Conservation (phyloP, 2,797 vertebrate species). For the Carapus acus region DNA sequence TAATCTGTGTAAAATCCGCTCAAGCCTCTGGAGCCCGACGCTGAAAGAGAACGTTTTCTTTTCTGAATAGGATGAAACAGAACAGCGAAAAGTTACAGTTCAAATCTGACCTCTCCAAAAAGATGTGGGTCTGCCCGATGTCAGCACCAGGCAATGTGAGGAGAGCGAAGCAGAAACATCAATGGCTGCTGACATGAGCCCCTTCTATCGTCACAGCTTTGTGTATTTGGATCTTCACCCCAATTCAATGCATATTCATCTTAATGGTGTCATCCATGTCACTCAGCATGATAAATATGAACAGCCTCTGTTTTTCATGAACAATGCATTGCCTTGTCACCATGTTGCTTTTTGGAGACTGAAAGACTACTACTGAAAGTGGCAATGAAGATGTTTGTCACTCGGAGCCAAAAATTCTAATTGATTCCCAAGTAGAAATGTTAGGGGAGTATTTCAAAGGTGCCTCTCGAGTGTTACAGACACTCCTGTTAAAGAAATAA, state of each 20-base stretch:
- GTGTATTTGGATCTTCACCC: conserved; percentile 59
- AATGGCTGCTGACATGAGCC: conserved; percentile 58
- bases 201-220: conserved; percentile 47
- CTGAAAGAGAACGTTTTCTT: conserved; percentile 35
- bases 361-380: too few relatives aligned
- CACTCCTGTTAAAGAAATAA: too few relatives aligned
- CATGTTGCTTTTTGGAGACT: not conserved
- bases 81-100: conserved; percentile 49
- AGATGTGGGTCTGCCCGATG: conserved; percentile 49
- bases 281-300: conserved; percentile 40
- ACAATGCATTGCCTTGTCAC: not conserved
- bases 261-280: conserved; percentile 53
- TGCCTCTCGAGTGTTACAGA: too few relatives aligned
- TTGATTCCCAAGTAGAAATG: too few relatives aligned
- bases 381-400: too few relatives aligned
- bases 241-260: conserved; percentile 57
- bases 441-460: too few relatives aligned
- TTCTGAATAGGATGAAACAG: conserved; percentile 32
- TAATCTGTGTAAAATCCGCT: conserved; percentile 43
- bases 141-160: conserved; percentile 31
- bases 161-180: conserved; percentile 50
- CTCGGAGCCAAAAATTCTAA: too few relatives aligned
- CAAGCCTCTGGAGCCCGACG: conserved; percentile 24
- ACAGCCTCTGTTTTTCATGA: too few relatives aligned
- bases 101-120: conserved; percentile 30